Evolutionary conservation across 2,113 vertebrate species (phyloP).

Genomic region (Labeo rohita): DNA sequence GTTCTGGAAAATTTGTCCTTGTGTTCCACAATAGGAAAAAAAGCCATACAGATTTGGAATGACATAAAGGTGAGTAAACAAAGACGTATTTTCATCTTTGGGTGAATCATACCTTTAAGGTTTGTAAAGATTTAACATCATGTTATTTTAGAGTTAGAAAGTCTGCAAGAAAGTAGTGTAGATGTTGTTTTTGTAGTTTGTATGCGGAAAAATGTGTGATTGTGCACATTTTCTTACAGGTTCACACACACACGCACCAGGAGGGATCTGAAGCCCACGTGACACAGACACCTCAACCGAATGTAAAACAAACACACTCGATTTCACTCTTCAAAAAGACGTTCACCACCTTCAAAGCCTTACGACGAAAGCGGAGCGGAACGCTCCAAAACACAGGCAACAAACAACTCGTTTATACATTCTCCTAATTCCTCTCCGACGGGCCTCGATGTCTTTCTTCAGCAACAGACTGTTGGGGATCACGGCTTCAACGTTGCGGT

Average conservation of each 20-base stretch:
- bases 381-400: constrained; percentile 69
- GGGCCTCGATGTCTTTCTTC: constrained; percentile 59
- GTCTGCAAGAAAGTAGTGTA: neutral
- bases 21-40: neutral
- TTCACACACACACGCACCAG: constrained; percentile 33
- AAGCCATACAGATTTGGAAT: no score
- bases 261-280: constrained; percentile 46
- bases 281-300: constrained; percentile 68
- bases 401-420: constrained; percentile 67
- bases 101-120: neutral
- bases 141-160: neutral
- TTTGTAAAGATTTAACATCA: neutral
- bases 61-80: neutral
- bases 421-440: constrained; percentile 67
- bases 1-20: neutral
- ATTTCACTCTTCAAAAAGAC: constrained; percentile 66
- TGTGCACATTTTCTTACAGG: constrained; percentile 12
- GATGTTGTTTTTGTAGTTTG: constrained; percentile 11
- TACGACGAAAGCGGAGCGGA: constrained; percentile 64
- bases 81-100: neutral
- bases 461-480: constrained; percentile 57
- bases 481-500: constrained; percentile 59
- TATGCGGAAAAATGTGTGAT: constrained; percentile 20
- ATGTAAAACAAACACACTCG: constrained; percentile 64
- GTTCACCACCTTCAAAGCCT: constrained; percentile 69